phyloP scores from a whole-genome alignment of 1,140 invertebrate species.

The Elymnias hypermnestra region DNA sequence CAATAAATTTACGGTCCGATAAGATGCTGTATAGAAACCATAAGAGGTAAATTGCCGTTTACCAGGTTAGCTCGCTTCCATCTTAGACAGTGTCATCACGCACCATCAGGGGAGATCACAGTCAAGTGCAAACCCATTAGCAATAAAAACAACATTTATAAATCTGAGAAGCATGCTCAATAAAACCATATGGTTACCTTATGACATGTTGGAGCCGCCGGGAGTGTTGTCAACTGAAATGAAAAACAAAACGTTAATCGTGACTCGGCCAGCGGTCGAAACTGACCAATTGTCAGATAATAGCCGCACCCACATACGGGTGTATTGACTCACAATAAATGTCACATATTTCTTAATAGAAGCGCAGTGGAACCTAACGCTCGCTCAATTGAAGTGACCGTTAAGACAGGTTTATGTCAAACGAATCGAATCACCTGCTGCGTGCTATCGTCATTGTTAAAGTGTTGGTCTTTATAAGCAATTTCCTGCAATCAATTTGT shows the following conservation, averaged over 20 bases:
- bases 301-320: slow-evolving; percentile 54
- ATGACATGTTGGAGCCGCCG: slow-evolving; percentile 33
- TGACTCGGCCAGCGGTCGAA: slow-evolving; percentile 30
- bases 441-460: slow-evolving; percentile 13
- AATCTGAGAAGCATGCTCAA: not conserved
- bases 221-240: slow-evolving; percentile 32
- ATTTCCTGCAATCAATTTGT: slow-evolving; percentile 17
- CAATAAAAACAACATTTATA: too few species aligned
- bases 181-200: slow-evolving; percentile 24
- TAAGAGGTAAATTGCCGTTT: too few species aligned
- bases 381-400: slow-evolving; percentile 40
- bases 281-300: slow-evolving; percentile 50
- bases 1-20: too few species aligned
- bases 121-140: too few species aligned
- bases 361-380: slow-evolving; percentile 6
- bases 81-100: too few species aligned
- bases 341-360: slow-evolving; percentile 71
- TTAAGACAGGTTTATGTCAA: slow-evolving; percentile 33
- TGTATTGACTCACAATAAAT: slow-evolving; percentile 69
- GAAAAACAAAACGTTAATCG: slow-evolving; percentile 27
- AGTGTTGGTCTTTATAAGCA: slow-evolving; percentile 16
- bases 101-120: too few species aligned
- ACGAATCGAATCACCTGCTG: slow-evolving; percentile 28
- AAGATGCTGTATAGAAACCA: too few species aligned
- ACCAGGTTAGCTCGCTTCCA: too few species aligned